These are phyloP conservation scores for Chlorodrepanis virens DNA, from an alignment of 2,113 vertebrate genomes.

Conservation along the genomic window DNA sequence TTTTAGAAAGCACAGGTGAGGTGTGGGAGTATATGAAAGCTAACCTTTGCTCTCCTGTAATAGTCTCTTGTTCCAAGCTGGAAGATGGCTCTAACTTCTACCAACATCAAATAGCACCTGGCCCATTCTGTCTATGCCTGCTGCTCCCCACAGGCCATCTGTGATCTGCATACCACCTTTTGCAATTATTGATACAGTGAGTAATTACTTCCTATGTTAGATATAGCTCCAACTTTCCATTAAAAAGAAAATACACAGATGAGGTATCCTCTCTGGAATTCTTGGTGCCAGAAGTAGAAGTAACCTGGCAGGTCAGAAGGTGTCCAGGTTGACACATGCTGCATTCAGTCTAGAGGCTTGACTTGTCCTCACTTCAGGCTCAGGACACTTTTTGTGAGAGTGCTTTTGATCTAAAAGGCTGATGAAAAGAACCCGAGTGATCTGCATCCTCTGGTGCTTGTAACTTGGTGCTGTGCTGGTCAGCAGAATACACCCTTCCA, in stretches of 20 bases:
- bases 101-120: constrained; percentile 34
- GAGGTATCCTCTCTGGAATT: constrained; percentile 21
- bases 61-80: not conserved
- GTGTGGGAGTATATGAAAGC: not conserved
- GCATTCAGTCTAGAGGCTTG: not conserved
- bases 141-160: constrained; percentile 30
- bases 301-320: constrained; percentile 18
- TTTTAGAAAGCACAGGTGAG: not conserved
- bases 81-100: constrained; percentile 8
- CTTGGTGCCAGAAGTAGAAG: constrained; percentile 15
- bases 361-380: constrained; percentile 13
- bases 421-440: not conserved
- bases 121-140: constrained; percentile 7
- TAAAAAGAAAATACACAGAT: not conserved
- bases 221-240: not conserved
- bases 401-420: not conserved
- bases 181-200: constrained; percentile 7
- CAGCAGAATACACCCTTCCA: not conserved
- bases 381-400: not conserved
- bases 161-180: not conserved
- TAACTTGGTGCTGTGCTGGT: not conserved
- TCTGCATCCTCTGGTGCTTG: accelerated
- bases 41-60: constrained; percentile 12
- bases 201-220: constrained; percentile 40
- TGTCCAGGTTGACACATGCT: constrained; percentile 6